phyloP scores from a whole-genome alignment of 2,113 vertebrate genomes.

The Zosterops pallidus region DNA sequence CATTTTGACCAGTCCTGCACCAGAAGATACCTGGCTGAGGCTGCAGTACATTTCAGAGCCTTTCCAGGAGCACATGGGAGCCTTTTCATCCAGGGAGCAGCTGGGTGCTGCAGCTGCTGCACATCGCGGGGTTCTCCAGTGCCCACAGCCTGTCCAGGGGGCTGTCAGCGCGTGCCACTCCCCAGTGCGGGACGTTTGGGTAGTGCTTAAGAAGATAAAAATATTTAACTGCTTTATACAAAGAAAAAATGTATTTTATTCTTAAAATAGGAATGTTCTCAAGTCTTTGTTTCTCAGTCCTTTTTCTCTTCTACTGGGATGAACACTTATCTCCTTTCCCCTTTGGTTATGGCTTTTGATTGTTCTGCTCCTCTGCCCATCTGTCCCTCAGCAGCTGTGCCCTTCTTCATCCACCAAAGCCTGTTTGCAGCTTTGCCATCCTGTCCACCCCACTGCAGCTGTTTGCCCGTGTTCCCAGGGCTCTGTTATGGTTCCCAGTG shows the following conservation, averaged over 20 bases:
- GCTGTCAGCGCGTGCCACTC: accelerated
- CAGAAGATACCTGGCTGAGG: not conserved
- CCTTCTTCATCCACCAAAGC: not conserved
- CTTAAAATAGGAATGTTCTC: not conserved
- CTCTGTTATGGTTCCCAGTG: not conserved
- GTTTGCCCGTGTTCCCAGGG: not conserved
- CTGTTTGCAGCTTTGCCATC: not conserved
- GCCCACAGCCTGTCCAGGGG: accelerated
- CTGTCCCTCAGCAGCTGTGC: not conserved
- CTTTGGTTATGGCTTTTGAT: not conserved
- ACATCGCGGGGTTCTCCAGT: not conserved
- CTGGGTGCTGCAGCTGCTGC: accelerated
- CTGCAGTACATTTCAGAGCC: not conserved
- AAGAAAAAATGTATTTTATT: not conserved
- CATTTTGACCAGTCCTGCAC: not conserved
- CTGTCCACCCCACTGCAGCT: not conserved
- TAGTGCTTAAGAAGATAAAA: not conserved
- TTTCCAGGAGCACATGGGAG: not conserved
- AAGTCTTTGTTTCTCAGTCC: not conserved
- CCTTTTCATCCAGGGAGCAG: not conserved
- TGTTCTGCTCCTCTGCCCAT: not conserved
- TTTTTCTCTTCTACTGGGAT: not conserved
- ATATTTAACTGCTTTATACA: not conserved
- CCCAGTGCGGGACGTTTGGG: not conserved
- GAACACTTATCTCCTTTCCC: not conserved